phyloP scores from a whole-genome alignment of 2,113 vertebrate genomes.

The Pygoscelis antarcticus region DNA sequence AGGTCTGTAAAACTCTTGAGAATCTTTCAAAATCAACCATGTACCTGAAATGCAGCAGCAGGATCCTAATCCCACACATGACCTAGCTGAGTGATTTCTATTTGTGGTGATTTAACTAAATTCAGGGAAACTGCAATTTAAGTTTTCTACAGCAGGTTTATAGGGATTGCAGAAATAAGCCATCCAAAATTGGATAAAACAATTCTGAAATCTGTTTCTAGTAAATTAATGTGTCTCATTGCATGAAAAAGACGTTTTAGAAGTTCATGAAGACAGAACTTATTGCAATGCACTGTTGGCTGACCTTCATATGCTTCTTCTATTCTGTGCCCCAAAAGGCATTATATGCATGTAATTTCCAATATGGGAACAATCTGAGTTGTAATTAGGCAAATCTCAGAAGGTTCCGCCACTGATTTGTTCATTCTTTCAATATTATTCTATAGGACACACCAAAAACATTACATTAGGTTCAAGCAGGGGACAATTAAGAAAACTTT shows the following conservation, averaged over 20 bases:
- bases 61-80: neutral
- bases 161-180: slow-evolving; percentile 72
- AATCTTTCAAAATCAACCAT: neutral
- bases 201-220: slow-evolving; percentile 80
- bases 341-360: slow-evolving; percentile 84
- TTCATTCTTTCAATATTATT: slow-evolving; percentile 83
- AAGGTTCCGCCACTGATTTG: slow-evolving; percentile 86
- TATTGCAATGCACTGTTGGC: slow-evolving; percentile 74
- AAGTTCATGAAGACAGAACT: slow-evolving; percentile 73
- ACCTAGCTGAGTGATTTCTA: slow-evolving; percentile 7
- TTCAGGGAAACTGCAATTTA: slow-evolving; percentile 9
- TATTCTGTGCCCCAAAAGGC: slow-evolving; percentile 82
- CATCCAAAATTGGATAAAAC: slow-evolving; percentile 77
- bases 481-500: slow-evolving; percentile 76
- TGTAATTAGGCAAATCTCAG: slow-evolving; percentile 87
- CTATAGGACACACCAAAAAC: slow-evolving; percentile 78
- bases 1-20: neutral
- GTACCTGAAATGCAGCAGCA: neutral
- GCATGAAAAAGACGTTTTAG: slow-evolving; percentile 75
- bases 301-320: slow-evolving; percentile 82
- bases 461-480: slow-evolving; percentile 76
- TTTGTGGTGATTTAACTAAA: slow-evolving; percentile 14
- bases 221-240: slow-evolving; percentile 77
- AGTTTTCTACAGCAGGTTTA: slow-evolving; percentile 70
- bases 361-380: slow-evolving; percentile 90